Percentiles rank a stretch among this genome's conserved stretches.
Conservation (phyloP, 2,888 invertebrate species). For the Notocelia uddmanniana region DNA sequence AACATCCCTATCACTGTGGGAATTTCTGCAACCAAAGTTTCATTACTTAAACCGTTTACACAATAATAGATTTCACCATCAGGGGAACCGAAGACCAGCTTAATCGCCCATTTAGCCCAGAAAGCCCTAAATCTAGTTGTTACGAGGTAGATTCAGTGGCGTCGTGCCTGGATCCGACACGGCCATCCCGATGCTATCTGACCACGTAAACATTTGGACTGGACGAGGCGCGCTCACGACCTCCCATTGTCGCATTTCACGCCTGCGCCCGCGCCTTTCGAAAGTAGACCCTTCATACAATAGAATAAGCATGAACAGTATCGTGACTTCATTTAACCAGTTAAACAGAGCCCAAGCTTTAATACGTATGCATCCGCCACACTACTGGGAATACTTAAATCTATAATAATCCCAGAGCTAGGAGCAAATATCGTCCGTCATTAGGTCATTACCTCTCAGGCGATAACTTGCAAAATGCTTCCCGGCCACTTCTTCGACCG, state of each 20-base stretch:
- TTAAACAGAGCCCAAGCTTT: not conserved
- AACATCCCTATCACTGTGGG: not conserved
- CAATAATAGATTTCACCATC: not conserved
- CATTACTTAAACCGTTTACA: not conserved
- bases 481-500: too few relatives aligned
- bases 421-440: too few relatives aligned
- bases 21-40: not conserved
- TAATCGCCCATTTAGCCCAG: slow-evolving; percentile 13
- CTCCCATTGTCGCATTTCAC: slow-evolving; percentile 74
- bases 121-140: slow-evolving; percentile 26
- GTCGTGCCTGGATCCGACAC: slow-evolving; percentile 30
- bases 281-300: slow-evolving; percentile 46
- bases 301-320: slow-evolving; percentile 6
- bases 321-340: not conserved
- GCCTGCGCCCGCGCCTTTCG: slow-evolving; percentile 59
- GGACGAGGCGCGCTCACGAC: slow-evolving; percentile 64
- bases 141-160: slow-evolving; percentile 32
- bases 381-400: not conserved
- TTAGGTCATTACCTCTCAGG: too few relatives aligned
- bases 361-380: not conserved
- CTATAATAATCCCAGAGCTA: too few relatives aligned
- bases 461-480: too few relatives aligned
- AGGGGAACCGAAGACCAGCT: slow-evolving; percentile 1
- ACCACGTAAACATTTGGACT: slow-evolving; percentile 80
- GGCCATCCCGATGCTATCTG: slow-evolving; percentile 50